These are phyloP conservation scores for Sweltsa coloradensis DNA, from an alignment of 1,140 invertebrate genomes.

Conservation along the genomic window DNA sequence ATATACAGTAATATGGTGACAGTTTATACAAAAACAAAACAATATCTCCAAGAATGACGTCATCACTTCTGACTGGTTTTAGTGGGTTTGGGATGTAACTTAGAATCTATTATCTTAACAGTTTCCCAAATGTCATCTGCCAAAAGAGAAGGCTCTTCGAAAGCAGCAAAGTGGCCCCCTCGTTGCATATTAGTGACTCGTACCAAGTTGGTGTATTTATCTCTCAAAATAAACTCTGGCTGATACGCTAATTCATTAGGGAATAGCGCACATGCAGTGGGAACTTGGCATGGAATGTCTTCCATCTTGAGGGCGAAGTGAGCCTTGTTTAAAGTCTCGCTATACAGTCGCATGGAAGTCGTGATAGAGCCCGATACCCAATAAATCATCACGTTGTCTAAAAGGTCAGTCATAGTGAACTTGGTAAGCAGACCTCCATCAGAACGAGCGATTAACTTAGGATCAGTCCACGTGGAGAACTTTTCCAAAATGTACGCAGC, in stretches of 20 bases:
- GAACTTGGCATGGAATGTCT: constrained; percentile 43
- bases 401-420: constrained; percentile 43
- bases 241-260: constrained; percentile 44
- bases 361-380: constrained; percentile 57
- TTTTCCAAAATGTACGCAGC: constrained; percentile 1
- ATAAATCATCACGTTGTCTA: constrained; percentile 69
- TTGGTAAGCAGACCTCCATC: constrained; percentile 47
- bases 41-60: too few relatives aligned
- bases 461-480: constrained; percentile 25
- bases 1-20: too few relatives aligned
- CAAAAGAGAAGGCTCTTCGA: constrained; percentile 60
- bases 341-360: constrained; percentile 49
- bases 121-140: constrained; percentile 46
- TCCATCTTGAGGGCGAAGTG: constrained; percentile 32
- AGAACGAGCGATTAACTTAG: constrained; percentile 12
- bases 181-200: constrained; percentile 41
- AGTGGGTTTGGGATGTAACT: too few relatives aligned
- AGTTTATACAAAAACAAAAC: too few relatives aligned
- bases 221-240: constrained; percentile 41
- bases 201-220: constrained; percentile 48
- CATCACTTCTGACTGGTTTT: too few relatives aligned
- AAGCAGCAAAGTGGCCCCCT: constrained; percentile 78
- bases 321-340: constrained; percentile 36
- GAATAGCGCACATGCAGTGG: constrained; percentile 50
- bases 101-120: constrained; percentile 21